phyloP scores from a whole-genome alignment of 2,888 invertebrate species.

The Andrena marginata region DNA sequence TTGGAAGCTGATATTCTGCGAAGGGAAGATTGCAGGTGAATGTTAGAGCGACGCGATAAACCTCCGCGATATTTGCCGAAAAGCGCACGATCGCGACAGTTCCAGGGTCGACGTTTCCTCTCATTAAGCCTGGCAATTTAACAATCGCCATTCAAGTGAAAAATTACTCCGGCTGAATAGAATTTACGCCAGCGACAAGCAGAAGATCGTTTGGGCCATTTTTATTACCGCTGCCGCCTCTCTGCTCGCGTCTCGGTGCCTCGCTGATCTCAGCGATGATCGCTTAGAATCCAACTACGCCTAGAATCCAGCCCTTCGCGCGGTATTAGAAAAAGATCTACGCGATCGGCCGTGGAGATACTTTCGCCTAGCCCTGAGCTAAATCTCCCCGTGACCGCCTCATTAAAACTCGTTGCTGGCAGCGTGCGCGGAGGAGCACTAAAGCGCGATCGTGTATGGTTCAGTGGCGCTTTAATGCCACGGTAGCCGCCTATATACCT shows the following conservation, averaged over 20 bases:
- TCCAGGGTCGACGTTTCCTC: constrained; percentile 1
- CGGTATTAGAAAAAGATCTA: constrained; percentile 30
- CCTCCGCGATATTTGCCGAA: neutral
- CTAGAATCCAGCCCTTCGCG: constrained; percentile 63
- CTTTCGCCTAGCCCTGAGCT: constrained; percentile 81
- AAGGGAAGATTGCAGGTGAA: neutral
- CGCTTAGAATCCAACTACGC: constrained; percentile 19
- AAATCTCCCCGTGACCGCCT: constrained; percentile 72
- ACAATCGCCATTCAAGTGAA: constrained; percentile 14
- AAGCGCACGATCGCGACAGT: neutral
- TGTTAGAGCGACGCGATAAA: neutral
- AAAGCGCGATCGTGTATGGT: constrained; percentile 75
- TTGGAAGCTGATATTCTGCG: neutral
- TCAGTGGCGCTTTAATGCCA: constrained; percentile 78
- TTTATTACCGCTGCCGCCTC: neutral
- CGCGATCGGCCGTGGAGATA: constrained; percentile 65
- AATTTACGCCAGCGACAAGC: neutral
- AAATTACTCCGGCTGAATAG: constrained; percentile 1
- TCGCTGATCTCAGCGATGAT: neutral
- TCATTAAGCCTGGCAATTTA: constrained; percentile 9
- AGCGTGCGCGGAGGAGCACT: constrained; percentile 73
- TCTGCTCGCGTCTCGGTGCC: neutral
- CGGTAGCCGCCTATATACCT: constrained; percentile 71
- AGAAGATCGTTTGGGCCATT: neutral
- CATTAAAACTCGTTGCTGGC: constrained; percentile 66